Evolutionary conservation across 2,113 vertebrate genomes (phyloP).

Genomic region (Syrrhaptes paradoxus): DNA sequence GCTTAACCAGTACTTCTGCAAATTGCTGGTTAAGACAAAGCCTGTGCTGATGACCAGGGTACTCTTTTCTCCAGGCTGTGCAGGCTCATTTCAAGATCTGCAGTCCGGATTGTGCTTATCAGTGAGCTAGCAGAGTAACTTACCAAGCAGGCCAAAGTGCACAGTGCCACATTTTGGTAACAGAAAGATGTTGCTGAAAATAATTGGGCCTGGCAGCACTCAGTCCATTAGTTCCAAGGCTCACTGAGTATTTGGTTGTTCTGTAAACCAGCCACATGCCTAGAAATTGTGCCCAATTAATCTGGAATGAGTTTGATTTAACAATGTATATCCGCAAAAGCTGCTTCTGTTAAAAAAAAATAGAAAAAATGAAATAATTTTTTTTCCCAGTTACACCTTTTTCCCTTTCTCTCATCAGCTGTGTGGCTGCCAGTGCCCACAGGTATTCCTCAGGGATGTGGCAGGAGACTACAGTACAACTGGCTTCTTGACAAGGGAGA

Average conservation of each 20-base stretch:
- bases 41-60: background rate
- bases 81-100: background rate
- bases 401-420: background rate
- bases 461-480: constrained; percentile 57
- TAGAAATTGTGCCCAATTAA: constrained; percentile 72
- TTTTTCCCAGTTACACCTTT: constrained; percentile 27
- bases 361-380: background rate
- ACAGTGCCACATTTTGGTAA: constrained; percentile 67
- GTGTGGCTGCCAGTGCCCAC: constrained; percentile 49
- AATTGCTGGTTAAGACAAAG: background rate
- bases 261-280: constrained; percentile 70
- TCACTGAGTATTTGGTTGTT: constrained; percentile 35
- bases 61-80: background rate
- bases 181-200: constrained; percentile 79
- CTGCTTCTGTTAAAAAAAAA: constrained; percentile 17
- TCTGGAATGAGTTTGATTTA: constrained; percentile 67
- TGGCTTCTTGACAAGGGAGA: constrained; percentile 65
- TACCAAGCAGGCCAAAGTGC: constrained; percentile 64
- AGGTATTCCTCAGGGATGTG: constrained; percentile 69
- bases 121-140: constrained; percentile 38
- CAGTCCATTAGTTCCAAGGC: constrained; percentile 62
- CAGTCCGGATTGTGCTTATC: constrained; percentile 12
- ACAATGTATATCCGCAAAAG: constrained; percentile 20
- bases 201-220: constrained; percentile 79
- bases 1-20: background rate